These are phyloP conservation scores for Harpegnathos saltator DNA, from an alignment of 1,140 invertebrate species.

Conservation along the genomic window DNA sequence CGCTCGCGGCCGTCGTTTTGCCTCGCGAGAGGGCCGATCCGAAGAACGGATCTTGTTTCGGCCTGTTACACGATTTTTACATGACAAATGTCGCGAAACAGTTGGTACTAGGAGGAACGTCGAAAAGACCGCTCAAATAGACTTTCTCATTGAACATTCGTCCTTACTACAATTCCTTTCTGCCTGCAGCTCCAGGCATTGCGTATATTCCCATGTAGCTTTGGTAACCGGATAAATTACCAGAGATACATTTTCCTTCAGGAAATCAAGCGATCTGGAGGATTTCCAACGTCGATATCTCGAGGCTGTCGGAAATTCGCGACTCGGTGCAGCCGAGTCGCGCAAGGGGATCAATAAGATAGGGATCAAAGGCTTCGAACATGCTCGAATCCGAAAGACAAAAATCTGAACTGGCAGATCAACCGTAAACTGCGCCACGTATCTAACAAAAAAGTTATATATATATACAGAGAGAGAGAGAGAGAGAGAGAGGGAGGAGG, in stretches of 20 bases:
- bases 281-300: conserved; percentile 78
- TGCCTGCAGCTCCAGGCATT: neutral
- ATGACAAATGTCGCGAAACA: neutral
- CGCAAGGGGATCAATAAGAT: conserved; percentile 46
- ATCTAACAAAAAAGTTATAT: neutral
- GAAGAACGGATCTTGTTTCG: no score
- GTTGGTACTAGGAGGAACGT: conserved; percentile 5
- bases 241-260: conserved; percentile 76
- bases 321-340: conserved; percentile 29
- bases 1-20: no score
- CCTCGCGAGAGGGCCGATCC: no score
- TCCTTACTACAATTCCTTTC: conserved; percentile 1
- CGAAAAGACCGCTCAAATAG: conserved; percentile 6
- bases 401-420: conserved; percentile 42
- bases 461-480: no score
- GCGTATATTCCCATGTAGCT: conserved; percentile 60
- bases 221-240: conserved; percentile 77
- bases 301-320: conserved; percentile 61
- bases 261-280: conserved; percentile 75
- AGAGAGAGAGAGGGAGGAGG: no score
- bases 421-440: conserved; percentile 6
- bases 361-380: conserved; percentile 48
- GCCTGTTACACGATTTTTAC: neutral
- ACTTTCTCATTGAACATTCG: conserved; percentile 10
- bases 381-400: conserved; percentile 42